Evolutionary conservation across 2,888 invertebrate species (phyloP).

Genomic region (Acanthoscelides obtectus): DNA sequence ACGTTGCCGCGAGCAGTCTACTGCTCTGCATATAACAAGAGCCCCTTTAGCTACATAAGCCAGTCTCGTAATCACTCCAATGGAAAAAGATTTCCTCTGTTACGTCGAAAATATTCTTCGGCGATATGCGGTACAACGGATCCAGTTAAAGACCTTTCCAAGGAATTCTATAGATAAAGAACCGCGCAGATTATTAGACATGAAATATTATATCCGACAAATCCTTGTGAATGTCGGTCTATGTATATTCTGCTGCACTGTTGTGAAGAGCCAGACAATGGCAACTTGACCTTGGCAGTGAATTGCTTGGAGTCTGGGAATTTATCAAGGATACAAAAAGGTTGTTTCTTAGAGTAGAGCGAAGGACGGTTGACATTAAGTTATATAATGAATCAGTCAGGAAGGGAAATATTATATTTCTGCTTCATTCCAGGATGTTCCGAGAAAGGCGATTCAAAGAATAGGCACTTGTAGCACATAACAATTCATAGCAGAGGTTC

Average conservation of each 20-base stretch:
- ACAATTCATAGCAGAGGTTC: no score
- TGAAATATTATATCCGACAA: not conserved
- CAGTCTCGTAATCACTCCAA: not conserved
- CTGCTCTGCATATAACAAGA: no score
- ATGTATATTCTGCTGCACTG: not conserved
- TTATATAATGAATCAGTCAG: no score
- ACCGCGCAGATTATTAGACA: not conserved
- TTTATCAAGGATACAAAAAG: not conserved
- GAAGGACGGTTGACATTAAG: no score
- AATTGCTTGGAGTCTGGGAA: not conserved
- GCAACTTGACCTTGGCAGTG: not conserved
- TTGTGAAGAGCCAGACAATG: not conserved
- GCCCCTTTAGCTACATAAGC: no score
- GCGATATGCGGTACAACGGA: not conserved
- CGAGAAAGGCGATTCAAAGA: no score
- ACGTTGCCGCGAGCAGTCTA: not conserved
- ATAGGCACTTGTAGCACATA: no score
- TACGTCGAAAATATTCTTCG: not conserved
- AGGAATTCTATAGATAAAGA: not conserved
- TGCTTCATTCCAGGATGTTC: no score
- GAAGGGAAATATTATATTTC: no score
- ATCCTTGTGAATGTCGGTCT: not conserved
- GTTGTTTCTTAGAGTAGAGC: not conserved
- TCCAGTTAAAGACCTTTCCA: not conserved
- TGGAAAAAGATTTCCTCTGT: not conserved